Percentiles rank a stretch among this genome's conserved stretches.
These are phyloP conservation scores for Lobophora halterata DNA, from an alignment of 2,888 invertebrate species.

Conservation along the genomic window DNA sequence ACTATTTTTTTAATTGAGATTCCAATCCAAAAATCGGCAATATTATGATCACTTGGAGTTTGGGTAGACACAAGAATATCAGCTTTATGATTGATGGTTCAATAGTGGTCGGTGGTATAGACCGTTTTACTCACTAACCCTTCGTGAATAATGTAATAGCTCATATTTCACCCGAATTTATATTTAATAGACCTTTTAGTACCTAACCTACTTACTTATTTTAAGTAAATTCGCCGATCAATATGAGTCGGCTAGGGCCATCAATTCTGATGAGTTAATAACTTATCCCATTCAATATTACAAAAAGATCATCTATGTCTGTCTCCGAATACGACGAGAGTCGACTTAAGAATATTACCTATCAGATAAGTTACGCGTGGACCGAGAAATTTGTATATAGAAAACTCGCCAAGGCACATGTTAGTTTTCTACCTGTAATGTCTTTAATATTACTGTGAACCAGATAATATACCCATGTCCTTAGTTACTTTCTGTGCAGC, in stretches of 20 bases:
- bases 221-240: conserved; percentile 1
- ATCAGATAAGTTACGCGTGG: too few relatives aligned
- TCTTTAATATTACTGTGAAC: conserved; percentile 2
- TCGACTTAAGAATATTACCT: conserved; percentile 5
- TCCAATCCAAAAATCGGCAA: too few relatives aligned
- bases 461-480: conserved; percentile 5
- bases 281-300: conserved; percentile 9
- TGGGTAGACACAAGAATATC: conserved; percentile 25
- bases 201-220: too few relatives aligned
- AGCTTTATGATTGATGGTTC: conserved; percentile 54
- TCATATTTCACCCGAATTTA: conserved; percentile 4
- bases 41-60: conserved; percentile 23
- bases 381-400: conserved; percentile 1
- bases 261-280: too few relatives aligned
- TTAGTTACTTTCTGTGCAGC: conserved; percentile 1
- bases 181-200: conserved; percentile 3
- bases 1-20: too few relatives aligned
- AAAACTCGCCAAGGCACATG: conserved; percentile 3
- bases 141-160: conserved; percentile 30
- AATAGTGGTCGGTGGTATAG: conserved; percentile 44
- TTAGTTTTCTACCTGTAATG: conserved; percentile 9
- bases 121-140: conserved; percentile 24
- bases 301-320: too few relatives aligned
- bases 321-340: too few relatives aligned
- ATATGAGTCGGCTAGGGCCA: too few relatives aligned